These are phyloP conservation scores for Malurus melanocephalus DNA, from an alignment of 2,113 vertebrate genomes.

Conservation along the genomic window DNA sequence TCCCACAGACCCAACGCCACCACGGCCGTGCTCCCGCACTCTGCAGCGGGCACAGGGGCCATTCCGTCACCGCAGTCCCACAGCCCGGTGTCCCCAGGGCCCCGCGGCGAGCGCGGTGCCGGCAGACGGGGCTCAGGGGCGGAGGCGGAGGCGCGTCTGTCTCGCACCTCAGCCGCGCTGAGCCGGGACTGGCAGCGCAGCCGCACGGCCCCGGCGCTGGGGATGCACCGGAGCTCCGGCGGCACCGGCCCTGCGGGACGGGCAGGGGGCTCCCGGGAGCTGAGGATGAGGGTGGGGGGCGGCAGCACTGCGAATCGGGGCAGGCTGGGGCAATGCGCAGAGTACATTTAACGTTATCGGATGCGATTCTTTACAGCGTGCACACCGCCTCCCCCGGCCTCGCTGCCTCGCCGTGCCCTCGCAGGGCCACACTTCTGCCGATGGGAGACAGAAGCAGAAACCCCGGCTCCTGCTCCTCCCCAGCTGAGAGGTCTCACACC, in stretches of 20 bases:
- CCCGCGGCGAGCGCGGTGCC: neutral
- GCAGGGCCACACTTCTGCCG: fast-evolving
- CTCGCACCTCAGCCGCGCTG: neutral
- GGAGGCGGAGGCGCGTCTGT: neutral
- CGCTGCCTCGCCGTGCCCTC: neutral
- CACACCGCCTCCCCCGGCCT: neutral
- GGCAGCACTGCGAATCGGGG: fast-evolving
- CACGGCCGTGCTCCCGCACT: fast-evolving
- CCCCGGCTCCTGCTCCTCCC: neutral
- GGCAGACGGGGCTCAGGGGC: neutral
- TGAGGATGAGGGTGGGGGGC: neutral
- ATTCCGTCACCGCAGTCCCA: fast-evolving
- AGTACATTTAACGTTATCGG: fast-evolving
- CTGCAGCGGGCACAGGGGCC: neutral
- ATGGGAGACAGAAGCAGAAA: neutral
- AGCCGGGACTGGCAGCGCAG: neutral
- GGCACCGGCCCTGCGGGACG: neutral
- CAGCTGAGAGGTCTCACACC: neutral
- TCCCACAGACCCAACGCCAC: neutral
- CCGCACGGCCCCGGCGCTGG: neutral
- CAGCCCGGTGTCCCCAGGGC: neutral
- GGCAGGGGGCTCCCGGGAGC: neutral
- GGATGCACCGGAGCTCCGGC: neutral
- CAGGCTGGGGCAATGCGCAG: fast-evolving
- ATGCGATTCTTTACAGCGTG: fast-evolving